Evolutionary conservation across 2,797 vertebrate genomes (phyloP), one percentile per base, ranked within the genome.

Genomic region (Pangasius mekongensis): DNA sequence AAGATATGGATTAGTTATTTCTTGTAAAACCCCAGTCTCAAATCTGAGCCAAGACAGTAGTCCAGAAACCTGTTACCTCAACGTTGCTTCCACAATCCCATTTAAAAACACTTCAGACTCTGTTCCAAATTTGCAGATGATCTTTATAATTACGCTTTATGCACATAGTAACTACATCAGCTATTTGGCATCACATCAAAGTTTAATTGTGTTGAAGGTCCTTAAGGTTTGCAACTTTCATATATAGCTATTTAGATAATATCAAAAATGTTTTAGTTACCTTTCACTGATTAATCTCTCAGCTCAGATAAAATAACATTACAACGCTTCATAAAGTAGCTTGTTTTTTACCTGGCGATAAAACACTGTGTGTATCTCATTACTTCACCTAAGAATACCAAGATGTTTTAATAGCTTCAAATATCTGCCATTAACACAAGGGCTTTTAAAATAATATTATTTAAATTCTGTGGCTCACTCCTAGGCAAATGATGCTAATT

Each of bases 41-140:
- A 62, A 66, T 86, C 49, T 56, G 62, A 89, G 27, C 78, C 80
- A 86, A 81, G 60, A 62, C 47, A 47, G 82, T 66, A 76, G 67
- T 80, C 67, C 84, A 83, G 81, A 86, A 83, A 76, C 76, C 85
- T 82, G 78, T 76, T 83, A 86, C 84, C 88, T 83, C 64, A 80
- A 39, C 67, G 24, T n/a, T 82, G 80, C 78, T 86, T 86, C 69
- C 47, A 86, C 88, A 83, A 83, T 83, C 78, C 88, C 49, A 83
- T 88, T 89, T 52, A 49, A 67, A 89, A 86, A 9, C 36, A 58
- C 60, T 58, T 78, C 43, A 71, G 54, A 62, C 47, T 77, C 52
- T 80, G 22, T 62, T 62, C 5, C 80, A 62, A 27, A 14, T 62
- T 22, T 2, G 22, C 30, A 58, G 22, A 33, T 52, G 0, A 58